A percentile compares a stretch with the other conserved stretches of the same genome.
Conservation (phyloP, 35 echinoderm and acorn worm species). For the Strongylocentrotus purpuratus region DNA sequence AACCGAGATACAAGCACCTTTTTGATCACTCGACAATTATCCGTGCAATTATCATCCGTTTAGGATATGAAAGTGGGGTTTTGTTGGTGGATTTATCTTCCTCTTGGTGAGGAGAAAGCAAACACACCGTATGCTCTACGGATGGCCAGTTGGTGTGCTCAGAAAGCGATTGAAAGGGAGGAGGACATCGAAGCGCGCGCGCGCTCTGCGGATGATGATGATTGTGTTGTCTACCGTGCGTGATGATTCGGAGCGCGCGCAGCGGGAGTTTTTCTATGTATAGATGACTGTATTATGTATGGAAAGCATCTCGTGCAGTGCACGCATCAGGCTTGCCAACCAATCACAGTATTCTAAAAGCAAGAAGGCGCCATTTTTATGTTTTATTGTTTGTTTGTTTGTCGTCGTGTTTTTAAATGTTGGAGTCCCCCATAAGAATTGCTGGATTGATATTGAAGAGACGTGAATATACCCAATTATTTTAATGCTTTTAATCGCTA, state of each 20-base stretch:
- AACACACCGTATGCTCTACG: background rate
- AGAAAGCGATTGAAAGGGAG: background rate
- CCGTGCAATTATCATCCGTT: background rate
- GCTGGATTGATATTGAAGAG: background rate
- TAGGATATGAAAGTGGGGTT: background rate
- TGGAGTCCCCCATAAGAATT: background rate
- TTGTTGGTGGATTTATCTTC: background rate
- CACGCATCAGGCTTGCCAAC: background rate
- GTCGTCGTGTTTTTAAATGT: background rate
- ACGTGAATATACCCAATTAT: no score
- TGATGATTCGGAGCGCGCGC: background rate
- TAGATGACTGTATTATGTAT: background rate
- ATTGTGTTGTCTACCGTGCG: background rate
- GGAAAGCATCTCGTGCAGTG: background rate
- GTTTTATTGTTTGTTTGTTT: background rate
- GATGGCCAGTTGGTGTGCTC: background rate
- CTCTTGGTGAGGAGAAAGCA: background rate
- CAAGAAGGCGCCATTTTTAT: background rate
- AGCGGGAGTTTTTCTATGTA: background rate
- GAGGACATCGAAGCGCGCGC: background rate
- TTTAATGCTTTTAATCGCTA: no score
- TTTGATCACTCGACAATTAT: background rate
- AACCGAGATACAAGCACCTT: background rate
- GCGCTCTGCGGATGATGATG: background rate
- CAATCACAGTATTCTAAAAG: background rate